Evolutionary conservation across 1,140 invertebrate species (phyloP).

Genomic region (Drosophila pectinifera): DNA sequence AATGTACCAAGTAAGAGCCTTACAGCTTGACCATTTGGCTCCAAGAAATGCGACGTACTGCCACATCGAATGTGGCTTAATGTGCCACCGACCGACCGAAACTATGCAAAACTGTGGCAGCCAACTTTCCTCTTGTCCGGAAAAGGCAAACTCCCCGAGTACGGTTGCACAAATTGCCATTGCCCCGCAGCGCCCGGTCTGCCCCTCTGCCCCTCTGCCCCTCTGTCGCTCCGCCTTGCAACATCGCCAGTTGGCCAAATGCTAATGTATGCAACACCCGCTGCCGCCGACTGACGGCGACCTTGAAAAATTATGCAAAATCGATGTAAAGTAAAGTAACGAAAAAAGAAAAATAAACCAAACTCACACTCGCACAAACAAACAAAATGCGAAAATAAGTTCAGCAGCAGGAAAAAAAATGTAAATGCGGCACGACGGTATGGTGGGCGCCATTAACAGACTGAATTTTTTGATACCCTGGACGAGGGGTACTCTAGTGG

Average conservation of each 20-base stretch:
- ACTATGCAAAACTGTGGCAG: constrained; percentile 76
- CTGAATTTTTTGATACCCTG: constrained; percentile 11
- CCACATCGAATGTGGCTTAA: constrained; percentile 67
- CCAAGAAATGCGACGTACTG: constrained; percentile 2
- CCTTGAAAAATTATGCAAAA: constrained; percentile 84
- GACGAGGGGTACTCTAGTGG: too few relatives aligned
- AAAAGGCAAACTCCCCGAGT: constrained; percentile 45
- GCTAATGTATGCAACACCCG: constrained; percentile 82
- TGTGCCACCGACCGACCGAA: constrained; percentile 45
- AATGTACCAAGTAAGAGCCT: too few relatives aligned
- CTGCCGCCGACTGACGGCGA: constrained; percentile 66
- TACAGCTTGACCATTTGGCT: constrained; percentile 1
- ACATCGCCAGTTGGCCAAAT: constrained; percentile 68
- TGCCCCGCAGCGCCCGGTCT: background rate
- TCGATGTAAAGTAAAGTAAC: constrained; percentile 77
- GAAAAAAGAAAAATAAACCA: constrained; percentile 33
- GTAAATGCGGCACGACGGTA: constrained; percentile 70
- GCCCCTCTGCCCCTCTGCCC: constrained; percentile 12
- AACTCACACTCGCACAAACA: constrained; percentile 59
- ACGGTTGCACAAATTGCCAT: constrained; percentile 59
- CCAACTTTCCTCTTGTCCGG: constrained; percentile 43
- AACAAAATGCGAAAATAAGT: constrained; percentile 83
- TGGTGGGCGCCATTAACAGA: constrained; percentile 20
- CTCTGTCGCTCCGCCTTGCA: constrained; percentile 32
- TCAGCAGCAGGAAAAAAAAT: constrained; percentile 73